Base-by-base conservation (phyloP, 2,113 vertebrate genomes). In the Loxodonta africana region DNA sequence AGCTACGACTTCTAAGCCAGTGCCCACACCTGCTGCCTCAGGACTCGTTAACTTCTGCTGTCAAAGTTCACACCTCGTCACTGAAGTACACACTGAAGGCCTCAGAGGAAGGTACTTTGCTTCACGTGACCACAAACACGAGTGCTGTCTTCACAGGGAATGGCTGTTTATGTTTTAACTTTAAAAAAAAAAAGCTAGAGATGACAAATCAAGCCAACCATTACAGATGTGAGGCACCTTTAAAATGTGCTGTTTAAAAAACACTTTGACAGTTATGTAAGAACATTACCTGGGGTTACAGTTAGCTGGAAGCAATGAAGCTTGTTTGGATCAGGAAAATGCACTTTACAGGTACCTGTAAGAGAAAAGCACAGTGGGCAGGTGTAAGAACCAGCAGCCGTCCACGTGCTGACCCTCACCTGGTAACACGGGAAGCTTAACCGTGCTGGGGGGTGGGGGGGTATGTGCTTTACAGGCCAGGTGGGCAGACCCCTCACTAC, bases 271-370 rank as follows among this genome's bases (percentile, higher is more conserved):
- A 71, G 28, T 30, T 1, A 51, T 0, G 21, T 84, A 53, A 11
- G 41, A 81, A 88, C 30, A 93, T 99, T 99, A 99, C 99, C 99
- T 98, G 99, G 99, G 97, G 98, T 99, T 95, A 99, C 99, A 20
- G 99, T 99, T 95, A 99, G 99, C 96, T 99, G 99, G 98, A 99
- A 99, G 98, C 99, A 99, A 98, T 99, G 99, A 76, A 99, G 99
- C 98, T 99, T 99, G 99, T 99, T 99, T 93, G 99, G 99, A 84
- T 99, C 99, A 62, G 99, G 99, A 98, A 99, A 99, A 98, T 99
- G 99, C 98, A 99, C 99, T 99, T 99, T 99, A 98, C 99, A 99
- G 1, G 99, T 99, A 99, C 99, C 99, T 99, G 98, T 76, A 96
- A 96, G 97, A 53, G 77, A 98, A 94, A 98, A 41, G 88, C 81